Conservation (phyloP, 1,140 invertebrate genomes). For the Chironomus striatipennis region DNA sequence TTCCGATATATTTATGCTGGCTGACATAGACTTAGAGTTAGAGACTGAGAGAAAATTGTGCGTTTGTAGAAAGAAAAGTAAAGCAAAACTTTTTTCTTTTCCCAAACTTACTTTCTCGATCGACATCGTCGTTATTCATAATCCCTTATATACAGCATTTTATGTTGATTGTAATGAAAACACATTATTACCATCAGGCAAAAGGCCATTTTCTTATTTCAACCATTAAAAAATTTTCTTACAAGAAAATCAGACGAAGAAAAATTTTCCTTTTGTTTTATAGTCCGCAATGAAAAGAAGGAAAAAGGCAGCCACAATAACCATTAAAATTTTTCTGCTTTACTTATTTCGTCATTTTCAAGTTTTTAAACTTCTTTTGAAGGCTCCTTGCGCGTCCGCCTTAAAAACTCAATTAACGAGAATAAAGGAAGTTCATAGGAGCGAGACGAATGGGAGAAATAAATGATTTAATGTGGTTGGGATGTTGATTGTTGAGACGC, state of each 20-base stretch:
- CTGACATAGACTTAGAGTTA: background rate
- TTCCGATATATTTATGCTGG: background rate
- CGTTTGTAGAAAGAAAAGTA: background rate
- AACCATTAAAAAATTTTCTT: background rate
- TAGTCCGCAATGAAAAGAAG: background rate
- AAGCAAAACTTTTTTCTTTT: background rate
- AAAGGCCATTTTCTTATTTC: background rate
- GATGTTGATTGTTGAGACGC: too few species aligned
- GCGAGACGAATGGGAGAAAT: too few species aligned
- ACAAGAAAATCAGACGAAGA: background rate
- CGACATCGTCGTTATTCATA: background rate
- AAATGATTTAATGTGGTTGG: too few species aligned
- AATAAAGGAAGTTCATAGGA: too few species aligned
- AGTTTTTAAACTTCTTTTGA: background rate
- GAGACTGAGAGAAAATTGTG: background rate
- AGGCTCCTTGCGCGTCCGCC: background rate
- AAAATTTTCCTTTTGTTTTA: background rate
- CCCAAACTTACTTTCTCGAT: background rate
- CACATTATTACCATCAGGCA: slow-evolving; percentile 18
- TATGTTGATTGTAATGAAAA: slow-evolving; percentile 16
- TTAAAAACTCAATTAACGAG: too few species aligned
- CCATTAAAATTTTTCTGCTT: slow-evolving; percentile 12
- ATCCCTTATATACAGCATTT: background rate
- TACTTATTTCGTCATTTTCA: slow-evolving; percentile 7
- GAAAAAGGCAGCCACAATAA: background rate